phyloP scores from a whole-genome alignment of 1,140 invertebrate genomes.

The Metopolophium dirhodum region DNA sequence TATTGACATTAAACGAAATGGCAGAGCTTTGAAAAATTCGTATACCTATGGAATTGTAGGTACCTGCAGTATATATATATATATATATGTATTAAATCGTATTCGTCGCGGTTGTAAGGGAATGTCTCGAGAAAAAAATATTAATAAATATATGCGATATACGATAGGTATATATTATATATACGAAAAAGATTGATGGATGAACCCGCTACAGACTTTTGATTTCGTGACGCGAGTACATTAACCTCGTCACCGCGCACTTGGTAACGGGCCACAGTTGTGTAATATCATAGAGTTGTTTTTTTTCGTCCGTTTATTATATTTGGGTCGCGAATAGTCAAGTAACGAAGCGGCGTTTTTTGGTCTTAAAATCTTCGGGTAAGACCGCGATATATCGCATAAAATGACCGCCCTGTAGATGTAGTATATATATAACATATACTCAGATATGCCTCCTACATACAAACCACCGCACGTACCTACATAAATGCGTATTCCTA shows the following conservation, averaged over 20 bases:
- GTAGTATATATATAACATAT: no score
- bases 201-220: conserved; percentile 43
- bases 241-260: conserved; percentile 47
- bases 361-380: neutral
- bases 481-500: neutral
- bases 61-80: neutral
- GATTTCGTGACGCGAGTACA: conserved; percentile 51
- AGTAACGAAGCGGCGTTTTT: neutral
- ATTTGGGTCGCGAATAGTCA: conserved; percentile 25
- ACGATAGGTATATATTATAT: neutral
- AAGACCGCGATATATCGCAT: neutral
- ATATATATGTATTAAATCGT: neutral
- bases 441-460: no score
- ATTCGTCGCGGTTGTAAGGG: neutral
- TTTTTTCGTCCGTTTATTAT: neutral
- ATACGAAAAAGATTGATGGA: conserved; percentile 49
- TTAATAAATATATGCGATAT: neutral
- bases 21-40: neutral
- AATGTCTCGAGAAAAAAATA: neutral
- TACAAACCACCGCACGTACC: no score
- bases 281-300: conserved; percentile 22
- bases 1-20: neutral
- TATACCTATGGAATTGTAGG: neutral
- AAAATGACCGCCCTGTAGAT: neutral
- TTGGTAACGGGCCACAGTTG: conserved; percentile 34